Evolutionary conservation across 2,797 vertebrate genomes (phyloP).

Genomic region (Xenentodon cancila): DNA sequence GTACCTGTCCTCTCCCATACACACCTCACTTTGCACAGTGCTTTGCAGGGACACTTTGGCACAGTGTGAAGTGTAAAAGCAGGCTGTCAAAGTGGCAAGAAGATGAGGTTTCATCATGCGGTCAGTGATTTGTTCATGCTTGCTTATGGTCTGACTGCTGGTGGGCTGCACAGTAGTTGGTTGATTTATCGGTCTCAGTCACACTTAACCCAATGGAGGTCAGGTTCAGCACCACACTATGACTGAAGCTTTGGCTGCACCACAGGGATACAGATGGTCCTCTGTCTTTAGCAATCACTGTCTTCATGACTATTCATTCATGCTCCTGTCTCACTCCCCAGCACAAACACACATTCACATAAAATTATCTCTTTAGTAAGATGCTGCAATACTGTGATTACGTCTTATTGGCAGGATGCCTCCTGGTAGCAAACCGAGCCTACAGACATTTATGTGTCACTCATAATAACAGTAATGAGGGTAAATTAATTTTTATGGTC

Average conservation of each 20-base stretch:
- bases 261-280: slow-evolving; percentile 52
- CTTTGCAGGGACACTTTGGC: background rate
- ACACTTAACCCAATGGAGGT: slow-evolving; percentile 40
- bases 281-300: slow-evolving; percentile 47
- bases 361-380: too few relatives aligned
- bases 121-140: slow-evolving; percentile 39
- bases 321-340: slow-evolving; percentile 12
- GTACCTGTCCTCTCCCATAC: background rate
- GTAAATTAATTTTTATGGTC: slow-evolving; percentile 33
- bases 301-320: slow-evolving; percentile 40
- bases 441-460: slow-evolving; percentile 47
- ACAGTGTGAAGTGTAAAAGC: slow-evolving; percentile 12
- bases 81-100: slow-evolving; percentile 23
- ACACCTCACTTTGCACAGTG: background rate
- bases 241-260: slow-evolving; percentile 5
- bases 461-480: slow-evolving; percentile 40
- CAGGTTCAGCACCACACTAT: slow-evolving; percentile 27
- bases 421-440: slow-evolving; percentile 43
- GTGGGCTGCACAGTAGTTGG: slow-evolving; percentile 35
- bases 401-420: slow-evolving; percentile 52
- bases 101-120: slow-evolving; percentile 40
- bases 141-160: slow-evolving; percentile 31
- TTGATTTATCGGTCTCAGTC: slow-evolving; percentile 56
- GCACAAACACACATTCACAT: slow-evolving; percentile 11
- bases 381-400: slow-evolving; percentile 1